phyloP scores from a whole-genome alignment of 2,797 vertebrate species.

The Anas acuta region DNA sequence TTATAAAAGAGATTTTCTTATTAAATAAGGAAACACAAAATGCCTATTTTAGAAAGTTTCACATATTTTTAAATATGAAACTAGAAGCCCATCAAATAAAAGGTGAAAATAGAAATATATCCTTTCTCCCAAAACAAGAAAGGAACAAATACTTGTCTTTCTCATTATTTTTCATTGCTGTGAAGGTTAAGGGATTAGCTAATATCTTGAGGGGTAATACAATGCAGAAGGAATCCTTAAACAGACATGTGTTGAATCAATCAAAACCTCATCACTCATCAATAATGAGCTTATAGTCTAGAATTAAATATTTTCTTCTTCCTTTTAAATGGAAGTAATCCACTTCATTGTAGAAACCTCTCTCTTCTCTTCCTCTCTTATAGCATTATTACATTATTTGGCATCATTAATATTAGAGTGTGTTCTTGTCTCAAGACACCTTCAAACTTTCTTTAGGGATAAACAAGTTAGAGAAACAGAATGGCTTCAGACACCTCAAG shows the following conservation, averaged over 20 bases:
- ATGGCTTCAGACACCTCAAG: not conserved
- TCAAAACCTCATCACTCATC: not conserved
- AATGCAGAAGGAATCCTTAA: not conserved
- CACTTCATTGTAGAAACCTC: not conserved
- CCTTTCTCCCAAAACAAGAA: not conserved
- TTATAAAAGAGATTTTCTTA: not conserved
- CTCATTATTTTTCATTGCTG: not conserved
- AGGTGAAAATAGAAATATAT: not conserved
- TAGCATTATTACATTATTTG: rapidly evolving
- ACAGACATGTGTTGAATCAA: not conserved
- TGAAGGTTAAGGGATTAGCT: not conserved
- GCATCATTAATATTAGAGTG: not conserved
- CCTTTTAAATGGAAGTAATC: not conserved
- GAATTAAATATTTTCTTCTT: not conserved
- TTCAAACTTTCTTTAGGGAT: not conserved
- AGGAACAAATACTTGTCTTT: not conserved
- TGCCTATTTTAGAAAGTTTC: not conserved
- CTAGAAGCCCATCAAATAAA: not conserved
- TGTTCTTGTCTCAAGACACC: not conserved
- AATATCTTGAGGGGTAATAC: not conserved
- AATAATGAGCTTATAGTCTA: not conserved
- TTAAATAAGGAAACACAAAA: not conserved
- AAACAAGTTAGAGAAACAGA: not conserved
- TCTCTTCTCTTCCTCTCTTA: not conserved
- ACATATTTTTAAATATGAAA: not conserved